Percentiles rank a stretch among this genome's conserved stretches.
These are phyloP conservation scores for Coregonus sp. DNA, from an alignment of 2,797 vertebrate species.

Conservation along the genomic window DNA sequence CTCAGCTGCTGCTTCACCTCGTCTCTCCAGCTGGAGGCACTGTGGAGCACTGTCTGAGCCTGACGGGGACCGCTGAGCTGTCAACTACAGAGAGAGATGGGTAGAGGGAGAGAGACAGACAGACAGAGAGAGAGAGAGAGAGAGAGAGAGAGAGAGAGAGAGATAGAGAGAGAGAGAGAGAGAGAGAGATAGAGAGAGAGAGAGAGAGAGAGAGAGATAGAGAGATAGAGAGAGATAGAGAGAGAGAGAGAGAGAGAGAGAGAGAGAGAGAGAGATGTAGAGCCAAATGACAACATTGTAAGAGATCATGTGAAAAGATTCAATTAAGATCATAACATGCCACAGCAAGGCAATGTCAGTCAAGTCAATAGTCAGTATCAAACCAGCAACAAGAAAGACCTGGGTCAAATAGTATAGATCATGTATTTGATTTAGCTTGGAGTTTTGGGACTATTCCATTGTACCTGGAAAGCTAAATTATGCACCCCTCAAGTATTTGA, in stretches of 20 bases:
- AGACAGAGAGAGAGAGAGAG: background rate
- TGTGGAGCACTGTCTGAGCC: slow-evolving; percentile 88
- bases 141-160: background rate
- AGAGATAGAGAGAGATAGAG: no score
- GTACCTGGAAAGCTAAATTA: background rate
- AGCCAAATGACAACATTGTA: background rate
- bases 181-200: no score
- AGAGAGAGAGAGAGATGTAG: no score
- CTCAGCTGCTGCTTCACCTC: slow-evolving; percentile 54
- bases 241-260: no score
- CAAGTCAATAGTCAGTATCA: slow-evolving; percentile 72
- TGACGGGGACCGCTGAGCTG: slow-evolving; percentile 88
- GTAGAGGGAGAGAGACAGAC: slow-evolving; percentile 37
- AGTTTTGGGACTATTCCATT: background rate
- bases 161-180: no score
- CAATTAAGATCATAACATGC: slow-evolving; percentile 68
- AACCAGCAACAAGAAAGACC: slow-evolving; percentile 68
- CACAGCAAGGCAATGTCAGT: slow-evolving; percentile 70
- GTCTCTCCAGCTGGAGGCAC: slow-evolving; percentile 85
- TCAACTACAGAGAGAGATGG: slow-evolving; percentile 77
- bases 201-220: no score
- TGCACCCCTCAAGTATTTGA: background rate
- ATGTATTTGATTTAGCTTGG: background rate
- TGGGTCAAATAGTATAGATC: slow-evolving; percentile 20
- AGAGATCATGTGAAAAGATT: slow-evolving; percentile 42